Conservation (phyloP, 2,113 vertebrate species). For the Microtus montanus region DNA sequence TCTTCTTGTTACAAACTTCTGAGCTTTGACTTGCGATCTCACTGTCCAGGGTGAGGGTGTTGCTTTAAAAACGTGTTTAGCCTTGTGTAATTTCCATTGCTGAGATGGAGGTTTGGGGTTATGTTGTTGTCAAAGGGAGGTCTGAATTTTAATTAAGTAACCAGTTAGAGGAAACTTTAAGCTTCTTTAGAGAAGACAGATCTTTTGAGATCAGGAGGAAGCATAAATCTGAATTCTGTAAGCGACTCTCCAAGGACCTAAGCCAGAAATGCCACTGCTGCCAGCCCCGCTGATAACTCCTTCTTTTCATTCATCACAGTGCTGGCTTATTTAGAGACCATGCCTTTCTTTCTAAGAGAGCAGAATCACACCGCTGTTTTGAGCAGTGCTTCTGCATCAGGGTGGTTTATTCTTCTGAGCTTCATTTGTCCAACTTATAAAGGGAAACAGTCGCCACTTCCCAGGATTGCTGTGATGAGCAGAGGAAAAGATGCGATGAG, state of each 20-base stretch:
- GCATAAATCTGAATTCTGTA: neutral
- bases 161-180: neutral
- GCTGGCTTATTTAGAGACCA: neutral
- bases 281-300: neutral
- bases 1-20: neutral
- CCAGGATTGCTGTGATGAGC: neutral
- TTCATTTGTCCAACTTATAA: neutral
- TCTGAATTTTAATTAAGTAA: constrained; percentile 37
- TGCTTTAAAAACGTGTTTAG: neutral
- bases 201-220: neutral
- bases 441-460: neutral
- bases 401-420: constrained; percentile 7
- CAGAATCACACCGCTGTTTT: neutral
- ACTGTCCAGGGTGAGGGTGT: neutral
- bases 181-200: constrained; percentile 20
- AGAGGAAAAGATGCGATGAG: neutral
- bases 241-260: neutral
- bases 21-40: constrained; percentile 3
- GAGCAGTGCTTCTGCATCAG: neutral
- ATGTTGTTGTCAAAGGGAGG: neutral
- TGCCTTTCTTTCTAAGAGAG: constrained; percentile 25
- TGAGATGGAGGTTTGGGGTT: neutral
- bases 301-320: neutral
- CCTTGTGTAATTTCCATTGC: neutral
- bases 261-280: neutral